A percentile compares a stretch with the other conserved stretches of the same genome.
Evolutionary conservation across 2,797 vertebrate genomes (phyloP).

Genomic region (Amblyopsis hoosieri): DNA sequence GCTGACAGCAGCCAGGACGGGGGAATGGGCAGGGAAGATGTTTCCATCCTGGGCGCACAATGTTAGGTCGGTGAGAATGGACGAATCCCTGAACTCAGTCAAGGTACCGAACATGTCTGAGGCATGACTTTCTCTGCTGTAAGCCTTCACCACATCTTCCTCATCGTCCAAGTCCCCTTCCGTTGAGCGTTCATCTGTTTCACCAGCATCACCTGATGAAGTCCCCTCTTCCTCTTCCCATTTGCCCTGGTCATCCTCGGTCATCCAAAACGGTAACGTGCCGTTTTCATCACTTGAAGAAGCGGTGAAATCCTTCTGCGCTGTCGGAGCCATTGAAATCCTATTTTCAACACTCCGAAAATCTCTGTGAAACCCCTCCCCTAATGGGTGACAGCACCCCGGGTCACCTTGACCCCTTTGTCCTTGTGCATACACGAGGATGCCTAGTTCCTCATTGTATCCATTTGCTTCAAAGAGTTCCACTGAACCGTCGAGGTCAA

Average conservation of each 20-base stretch:
- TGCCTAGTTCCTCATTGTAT: neutral
- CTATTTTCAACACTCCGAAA: neutral
- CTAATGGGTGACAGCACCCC: too few species aligned
- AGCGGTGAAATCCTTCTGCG: neutral
- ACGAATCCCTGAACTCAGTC: slow-evolving; percentile 50
- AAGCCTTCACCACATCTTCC: slow-evolving; percentile 19
- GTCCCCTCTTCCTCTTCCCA: slow-evolving; percentile 18
- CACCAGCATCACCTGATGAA: slow-evolving; percentile 9
- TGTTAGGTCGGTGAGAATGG: slow-evolving; percentile 73
- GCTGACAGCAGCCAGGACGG: slow-evolving; percentile 75
- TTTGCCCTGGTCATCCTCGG: neutral
- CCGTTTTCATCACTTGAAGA: neutral
- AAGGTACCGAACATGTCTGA: slow-evolving; percentile 60
- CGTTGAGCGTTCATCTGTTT: slow-evolving; percentile 1
- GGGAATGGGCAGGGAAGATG: slow-evolving; percentile 54
- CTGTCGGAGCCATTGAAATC: neutral
- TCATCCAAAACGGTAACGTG: neutral
- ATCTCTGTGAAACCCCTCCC: too few species aligned
- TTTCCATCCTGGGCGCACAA: slow-evolving; percentile 53
- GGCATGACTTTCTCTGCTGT: slow-evolving; percentile 34
- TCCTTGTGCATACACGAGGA: neutral
- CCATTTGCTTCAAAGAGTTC: neutral
- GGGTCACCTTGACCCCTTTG: neutral
- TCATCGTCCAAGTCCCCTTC: slow-evolving; percentile 1
- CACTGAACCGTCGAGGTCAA: neutral